Evolutionary conservation across 2,888 invertebrate species (phyloP).

Genomic region (Merodon equestris): DNA sequence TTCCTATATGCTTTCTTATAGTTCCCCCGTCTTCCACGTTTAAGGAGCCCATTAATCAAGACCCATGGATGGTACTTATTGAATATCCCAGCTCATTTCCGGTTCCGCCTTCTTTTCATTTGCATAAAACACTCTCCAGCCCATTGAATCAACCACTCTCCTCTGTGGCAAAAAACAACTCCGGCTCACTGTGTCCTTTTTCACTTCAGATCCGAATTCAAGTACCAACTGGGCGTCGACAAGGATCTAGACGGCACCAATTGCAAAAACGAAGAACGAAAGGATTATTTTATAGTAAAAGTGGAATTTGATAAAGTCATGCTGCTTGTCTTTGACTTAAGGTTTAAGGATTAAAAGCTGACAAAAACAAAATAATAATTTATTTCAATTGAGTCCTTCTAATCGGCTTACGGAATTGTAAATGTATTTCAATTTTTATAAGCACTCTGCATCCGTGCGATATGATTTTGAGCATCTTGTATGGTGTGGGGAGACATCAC

Average conservation of each 20-base stretch:
- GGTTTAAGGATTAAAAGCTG: conserved; percentile 62
- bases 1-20: conserved; percentile 8
- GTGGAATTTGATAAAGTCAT: conserved; percentile 42
- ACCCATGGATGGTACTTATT: conserved; percentile 48
- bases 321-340: conserved; percentile 66
- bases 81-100: conserved; percentile 57
- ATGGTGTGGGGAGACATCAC: conserved; percentile 9
- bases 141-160: conserved; percentile 16
- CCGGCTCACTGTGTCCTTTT: conserved; percentile 32
- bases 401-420: conserved; percentile 61
- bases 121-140: conserved; percentile 28
- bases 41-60: conserved; percentile 60
- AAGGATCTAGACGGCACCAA: not conserved
- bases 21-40: not conserved
- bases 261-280: too few relatives aligned
- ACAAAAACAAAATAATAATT: conserved; percentile 66
- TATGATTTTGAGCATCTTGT: conserved; percentile 32
- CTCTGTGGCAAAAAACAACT: conserved; percentile 29
- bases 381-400: conserved; percentile 67
- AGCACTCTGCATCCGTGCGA: conserved; percentile 48
- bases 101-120: conserved; percentile 49
- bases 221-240: conserved; percentile 35
- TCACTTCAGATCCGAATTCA: conserved; percentile 22
- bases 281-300: conserved; percentile 15
- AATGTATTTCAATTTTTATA: conserved; percentile 37